phyloP scores from a whole-genome alignment of 1,140 invertebrate genomes.

The Luehdorfia chinensis region DNA sequence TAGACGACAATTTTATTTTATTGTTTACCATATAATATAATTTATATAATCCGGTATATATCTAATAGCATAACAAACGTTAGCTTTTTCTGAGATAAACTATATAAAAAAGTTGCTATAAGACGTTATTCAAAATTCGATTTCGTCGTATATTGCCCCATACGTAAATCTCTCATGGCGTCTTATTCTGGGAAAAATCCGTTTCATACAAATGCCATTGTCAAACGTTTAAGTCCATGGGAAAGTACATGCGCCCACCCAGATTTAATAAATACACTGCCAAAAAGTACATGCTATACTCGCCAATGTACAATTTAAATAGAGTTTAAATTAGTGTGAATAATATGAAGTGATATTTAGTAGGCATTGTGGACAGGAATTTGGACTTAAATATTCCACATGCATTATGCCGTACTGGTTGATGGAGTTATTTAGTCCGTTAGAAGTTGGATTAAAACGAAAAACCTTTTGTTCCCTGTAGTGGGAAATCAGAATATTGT shows the following conservation, averaged over 20 bases:
- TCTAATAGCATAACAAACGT: too few species aligned
- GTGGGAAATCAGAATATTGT: too few species aligned
- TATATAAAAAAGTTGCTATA: too few species aligned
- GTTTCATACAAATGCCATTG: constrained; percentile 7
- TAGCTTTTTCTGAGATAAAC: too few species aligned
- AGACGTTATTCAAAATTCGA: neutral
- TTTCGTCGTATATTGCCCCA: neutral
- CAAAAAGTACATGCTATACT: constrained; percentile 1
- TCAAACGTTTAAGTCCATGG: constrained; percentile 7
- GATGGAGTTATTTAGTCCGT: neutral
- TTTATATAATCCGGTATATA: too few species aligned
- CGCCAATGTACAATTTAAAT: neutral
- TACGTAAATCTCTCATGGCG: neutral
- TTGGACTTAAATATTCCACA: constrained; percentile 7
- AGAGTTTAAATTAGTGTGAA: neutral
- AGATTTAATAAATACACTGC: constrained; percentile 1
- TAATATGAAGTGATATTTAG: neutral
- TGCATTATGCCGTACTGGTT: neutral
- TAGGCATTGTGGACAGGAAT: neutral
- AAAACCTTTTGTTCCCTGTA: too few species aligned
- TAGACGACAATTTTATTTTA: too few species aligned
- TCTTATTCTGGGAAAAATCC: constrained; percentile 6
- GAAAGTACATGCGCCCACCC: neutral
- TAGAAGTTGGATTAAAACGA: neutral
- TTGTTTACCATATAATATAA: too few species aligned